Percentiles rank a stretch among this genome's conserved stretches.
Evolutionary conservation across 2,888 invertebrate genomes (phyloP).

Genomic region (Oscheius onirici): DNA sequence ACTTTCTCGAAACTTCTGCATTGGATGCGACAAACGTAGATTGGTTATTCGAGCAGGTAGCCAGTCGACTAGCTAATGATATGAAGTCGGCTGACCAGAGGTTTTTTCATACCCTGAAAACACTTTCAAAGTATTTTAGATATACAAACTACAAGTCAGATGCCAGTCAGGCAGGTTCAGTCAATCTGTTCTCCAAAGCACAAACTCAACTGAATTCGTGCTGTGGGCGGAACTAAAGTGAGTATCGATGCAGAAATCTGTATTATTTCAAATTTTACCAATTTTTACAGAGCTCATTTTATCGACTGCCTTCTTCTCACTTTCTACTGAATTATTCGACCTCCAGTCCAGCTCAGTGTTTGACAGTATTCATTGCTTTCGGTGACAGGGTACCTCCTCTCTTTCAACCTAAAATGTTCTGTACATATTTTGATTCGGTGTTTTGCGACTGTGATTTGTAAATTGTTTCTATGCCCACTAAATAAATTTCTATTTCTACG

Average conservation of each 20-base stretch:
- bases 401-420: too few relatives aligned
- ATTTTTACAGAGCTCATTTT: neutral
- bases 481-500: neutral
- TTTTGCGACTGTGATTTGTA: neutral
- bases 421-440: neutral
- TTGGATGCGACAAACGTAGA: constrained; percentile 98
- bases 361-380: too few relatives aligned
- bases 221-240: constrained; percentile 44
- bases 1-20: constrained; percentile 96
- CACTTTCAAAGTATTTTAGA: constrained; percentile 33
- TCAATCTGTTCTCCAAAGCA: constrained; percentile 59
- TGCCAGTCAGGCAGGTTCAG: constrained; percentile 23
- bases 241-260: too few relatives aligned
- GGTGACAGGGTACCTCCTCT: too few relatives aligned
- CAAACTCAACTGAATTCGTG: constrained; percentile 57
- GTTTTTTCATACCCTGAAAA: constrained; percentile 40
- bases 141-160: constrained; percentile 53
- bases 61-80: constrained; percentile 73
- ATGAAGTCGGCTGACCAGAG: constrained; percentile 70
- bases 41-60: constrained; percentile 93
- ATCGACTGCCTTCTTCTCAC: neutral
- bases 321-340: neutral
- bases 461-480: neutral
- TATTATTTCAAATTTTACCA: neutral
- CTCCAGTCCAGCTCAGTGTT: neutral